Evolutionary conservation across 2,888 invertebrate species (phyloP).

Genomic region (Lepidochrysops patricia): DNA sequence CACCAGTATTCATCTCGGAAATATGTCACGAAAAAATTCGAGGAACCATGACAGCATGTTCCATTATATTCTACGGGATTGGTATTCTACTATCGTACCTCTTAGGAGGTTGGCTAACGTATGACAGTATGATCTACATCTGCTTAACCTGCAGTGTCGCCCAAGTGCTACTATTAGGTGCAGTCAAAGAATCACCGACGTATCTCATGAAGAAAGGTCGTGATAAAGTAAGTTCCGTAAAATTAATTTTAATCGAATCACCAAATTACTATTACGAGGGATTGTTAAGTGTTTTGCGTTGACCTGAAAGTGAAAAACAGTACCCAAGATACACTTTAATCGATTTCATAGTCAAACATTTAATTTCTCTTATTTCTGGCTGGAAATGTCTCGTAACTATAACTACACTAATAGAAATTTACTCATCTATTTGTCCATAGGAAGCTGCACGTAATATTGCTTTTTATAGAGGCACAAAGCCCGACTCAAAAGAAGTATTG

Average conservation of each 20-base stretch:
- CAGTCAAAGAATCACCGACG: constrained; percentile 47
- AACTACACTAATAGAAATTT: too few relatives aligned
- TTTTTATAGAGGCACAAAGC: constrained; percentile 37
- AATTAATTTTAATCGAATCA: constrained; percentile 16
- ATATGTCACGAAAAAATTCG: constrained; percentile 50
- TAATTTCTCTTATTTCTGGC: too few relatives aligned
- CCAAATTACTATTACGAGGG: neutral
- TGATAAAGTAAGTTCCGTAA: constrained; percentile 47
- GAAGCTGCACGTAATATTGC: constrained; percentile 45
- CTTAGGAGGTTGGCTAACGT: constrained; percentile 42
- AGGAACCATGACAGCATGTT: constrained; percentile 44
- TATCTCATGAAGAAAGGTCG: constrained; percentile 43
- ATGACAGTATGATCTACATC: constrained; percentile 39
- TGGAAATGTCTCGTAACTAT: neutral
- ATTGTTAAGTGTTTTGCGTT: too few relatives aligned
- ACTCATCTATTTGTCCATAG: constrained; percentile 27
- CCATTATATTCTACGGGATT: constrained; percentile 40
- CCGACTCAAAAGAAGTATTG: constrained; percentile 35
- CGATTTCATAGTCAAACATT: too few relatives aligned
- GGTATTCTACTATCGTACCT: constrained; percentile 50
- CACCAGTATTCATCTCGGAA: constrained; percentile 46
- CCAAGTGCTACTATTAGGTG: constrained; percentile 29
- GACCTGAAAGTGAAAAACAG: neutral
- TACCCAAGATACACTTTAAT: neutral
- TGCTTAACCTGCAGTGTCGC: constrained; percentile 33